phyloP scores from a whole-genome alignment of 2,888 invertebrate species.

The Yponomeuta plumbellus region DNA sequence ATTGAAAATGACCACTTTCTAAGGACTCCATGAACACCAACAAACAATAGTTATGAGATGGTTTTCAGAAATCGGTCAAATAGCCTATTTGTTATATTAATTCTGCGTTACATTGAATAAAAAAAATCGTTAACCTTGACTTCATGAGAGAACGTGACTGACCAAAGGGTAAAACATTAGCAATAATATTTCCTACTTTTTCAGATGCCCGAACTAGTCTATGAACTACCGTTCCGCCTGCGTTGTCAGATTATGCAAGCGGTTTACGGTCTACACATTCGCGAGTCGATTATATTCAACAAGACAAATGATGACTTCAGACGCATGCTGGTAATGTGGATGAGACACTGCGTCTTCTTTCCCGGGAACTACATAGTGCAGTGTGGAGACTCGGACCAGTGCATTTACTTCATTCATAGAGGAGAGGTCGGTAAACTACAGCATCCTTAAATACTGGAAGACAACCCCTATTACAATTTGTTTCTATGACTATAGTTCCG shows the following conservation, averaged over 20 bases:
- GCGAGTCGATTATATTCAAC: constrained; percentile 67
- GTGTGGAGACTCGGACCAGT: constrained; percentile 71
- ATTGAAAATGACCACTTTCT: too few relatives aligned
- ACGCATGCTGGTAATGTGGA: constrained; percentile 66
- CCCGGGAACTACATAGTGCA: constrained; percentile 75
- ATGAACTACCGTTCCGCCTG: constrained; percentile 59
- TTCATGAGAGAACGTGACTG: too few relatives aligned
- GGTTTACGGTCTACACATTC: constrained; percentile 67
- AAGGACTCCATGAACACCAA: too few relatives aligned
- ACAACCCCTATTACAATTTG: constrained; percentile 16
- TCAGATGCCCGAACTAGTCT: constrained; percentile 58
- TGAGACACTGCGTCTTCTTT: constrained; percentile 71
- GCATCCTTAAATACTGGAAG: neutral
- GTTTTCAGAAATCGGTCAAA: too few relatives aligned
- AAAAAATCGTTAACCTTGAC: too few relatives aligned
- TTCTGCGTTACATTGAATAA: too few relatives aligned
- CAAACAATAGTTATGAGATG: too few relatives aligned
- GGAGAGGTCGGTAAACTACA: constrained; percentile 54
- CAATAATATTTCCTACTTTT: constrained; percentile 10
- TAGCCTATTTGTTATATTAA: too few relatives aligned
- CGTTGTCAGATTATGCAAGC: constrained; percentile 69
- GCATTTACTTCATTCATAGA: constrained; percentile 75
- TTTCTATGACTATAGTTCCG: constrained; percentile 5
- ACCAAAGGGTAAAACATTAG: too few relatives aligned
- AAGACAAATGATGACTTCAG: constrained; percentile 66